Base-by-base conservation (phyloP, 2,888 invertebrate genomes). In the Diabrotica balteata region DNA sequence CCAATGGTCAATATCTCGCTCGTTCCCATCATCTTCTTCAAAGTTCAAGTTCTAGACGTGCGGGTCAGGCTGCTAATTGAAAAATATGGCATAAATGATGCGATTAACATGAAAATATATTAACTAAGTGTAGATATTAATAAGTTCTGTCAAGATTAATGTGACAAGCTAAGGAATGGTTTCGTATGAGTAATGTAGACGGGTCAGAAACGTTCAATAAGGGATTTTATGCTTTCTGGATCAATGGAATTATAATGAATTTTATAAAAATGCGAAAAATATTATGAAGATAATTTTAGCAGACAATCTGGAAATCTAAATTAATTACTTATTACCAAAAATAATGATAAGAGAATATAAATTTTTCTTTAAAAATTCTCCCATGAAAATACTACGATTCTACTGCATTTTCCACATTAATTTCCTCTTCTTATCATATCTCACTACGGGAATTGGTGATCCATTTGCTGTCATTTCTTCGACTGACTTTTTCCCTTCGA, bases 31-130 rank as follows among this genome's bases (percentile, higher is more conserved):
- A 54, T 9, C 46, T 50, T 52, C 11, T 58, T 51, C 49, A 10
- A 61, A 69, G 75, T 75, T 76, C 75, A 75, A 68, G 63, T 42
- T 59, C 64, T 47, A 73, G 73, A 75, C 76, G 75, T 74, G 75
- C 66, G 72, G 76, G 76, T 76, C 75, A 76, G 47, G 52, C 64
- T 62, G 69, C 73, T 77, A 77, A 77, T 75, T 77, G 77, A 77
- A 77, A 77, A 76, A 76, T 77, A 73, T 75, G 67, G 64, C 76
- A 69, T 75, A 74, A 75, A 73, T 75, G 76, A 77, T 75, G 75
- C 73, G 75, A 77, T 77, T 77, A 77, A 75, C 74, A 73, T 72
- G 66, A 74, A 76, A 76, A 78, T 76, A 75, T 76, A 76, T 78
- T 77, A 74, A 72, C 73, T 72, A 72, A 75, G 74, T 72, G 73